Base-by-base conservation (phyloP, 2,888 invertebrate genomes). In the Xestia rhomboidea region DNA sequence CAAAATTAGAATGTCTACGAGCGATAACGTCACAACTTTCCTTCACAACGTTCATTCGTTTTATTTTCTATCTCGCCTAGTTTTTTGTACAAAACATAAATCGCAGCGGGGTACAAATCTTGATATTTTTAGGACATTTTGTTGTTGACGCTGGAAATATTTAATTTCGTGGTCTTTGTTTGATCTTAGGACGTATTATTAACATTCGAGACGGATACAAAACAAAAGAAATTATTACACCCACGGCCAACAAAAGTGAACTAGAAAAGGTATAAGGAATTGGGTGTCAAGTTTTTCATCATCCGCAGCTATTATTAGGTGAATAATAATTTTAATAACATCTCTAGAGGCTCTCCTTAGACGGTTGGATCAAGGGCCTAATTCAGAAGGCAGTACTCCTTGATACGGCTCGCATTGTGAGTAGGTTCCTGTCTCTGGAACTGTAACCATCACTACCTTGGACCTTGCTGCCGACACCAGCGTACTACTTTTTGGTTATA, bases 21-120 rank as follows among this genome's bases (percentile, higher is more conserved):
- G n/a, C 64, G 68, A 79, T 81, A 81, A 62, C 46, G 41, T 57
- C 54, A 3, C 46, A 57, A 79, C 73, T 68, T 68, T 68, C 18
- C 15, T 0, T 49, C 41, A 44, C 81, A 74, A 81, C 57, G 27
- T 27, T 44, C 67, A 70, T 82, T 81, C 38, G 62, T 82, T 76
- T 82, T 62, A 51, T 81, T 64, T 62, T 81, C 49, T 69, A n/a
- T 66, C 18, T 34, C 49, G 57, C 24, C n/a, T 64, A 81, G 68
- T 60, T 75, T 68, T 69, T 66, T 46, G 4, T 57, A 57, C n/a
- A 41, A 46, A 73, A 66, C 38, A 69, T 66, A 75, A 74, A 60
- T 66, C 75, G 24, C 57, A 38, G 57, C 62, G 38, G 41, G 68
- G 34, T 24, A 15, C 51, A 68, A 49, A 75, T 66, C n/a, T 68